A percentile compares a stretch with the other conserved stretches of the same genome.
phyloP scores from a whole-genome alignment of 2,888 invertebrate genomes.

The Phortica magna region DNA sequence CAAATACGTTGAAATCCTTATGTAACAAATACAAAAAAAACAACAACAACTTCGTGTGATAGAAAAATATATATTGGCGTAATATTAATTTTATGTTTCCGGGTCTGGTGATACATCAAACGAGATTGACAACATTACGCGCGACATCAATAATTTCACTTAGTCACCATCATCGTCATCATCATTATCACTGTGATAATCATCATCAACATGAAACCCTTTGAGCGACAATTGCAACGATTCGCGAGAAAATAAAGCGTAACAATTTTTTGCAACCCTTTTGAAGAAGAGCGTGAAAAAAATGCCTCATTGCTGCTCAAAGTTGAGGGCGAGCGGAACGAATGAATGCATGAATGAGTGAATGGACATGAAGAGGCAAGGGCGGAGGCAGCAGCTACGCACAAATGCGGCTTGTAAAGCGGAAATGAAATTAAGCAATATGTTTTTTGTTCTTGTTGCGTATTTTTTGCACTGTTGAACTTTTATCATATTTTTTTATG shows the following conservation, averaged over 20 bases:
- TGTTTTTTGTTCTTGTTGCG: constrained; percentile 20
- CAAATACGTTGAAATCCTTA: constrained; percentile 13
- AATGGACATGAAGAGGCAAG: not conserved
- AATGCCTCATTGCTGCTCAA: not conserved
- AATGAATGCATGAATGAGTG: constrained; percentile 25
- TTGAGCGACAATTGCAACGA: not conserved
- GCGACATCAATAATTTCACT: constrained; percentile 34
- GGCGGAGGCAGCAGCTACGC: constrained; percentile 18
- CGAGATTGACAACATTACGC: constrained; percentile 47
- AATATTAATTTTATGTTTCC: constrained; percentile 40
- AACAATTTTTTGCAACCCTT: constrained; percentile 61
- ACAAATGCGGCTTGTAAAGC: constrained; percentile 51
- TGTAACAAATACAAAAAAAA: not conserved
- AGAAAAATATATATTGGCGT: not conserved
- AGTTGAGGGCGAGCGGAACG: constrained; percentile 30
- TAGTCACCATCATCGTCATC: constrained; percentile 3
- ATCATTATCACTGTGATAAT: not conserved
- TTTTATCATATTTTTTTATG: not conserved
- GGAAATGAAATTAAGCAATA: constrained; percentile 74
- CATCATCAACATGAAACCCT: constrained; percentile 11
- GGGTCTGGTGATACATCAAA: constrained; percentile 62
- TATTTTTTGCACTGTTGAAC: not conserved
- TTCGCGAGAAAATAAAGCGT: constrained; percentile 46
- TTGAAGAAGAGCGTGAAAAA: constrained; percentile 33
- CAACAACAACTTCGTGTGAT: not conserved